Evolutionary conservation across 1,140 invertebrate species (phyloP).

Genomic region (Brachionus manjavacas): DNA sequence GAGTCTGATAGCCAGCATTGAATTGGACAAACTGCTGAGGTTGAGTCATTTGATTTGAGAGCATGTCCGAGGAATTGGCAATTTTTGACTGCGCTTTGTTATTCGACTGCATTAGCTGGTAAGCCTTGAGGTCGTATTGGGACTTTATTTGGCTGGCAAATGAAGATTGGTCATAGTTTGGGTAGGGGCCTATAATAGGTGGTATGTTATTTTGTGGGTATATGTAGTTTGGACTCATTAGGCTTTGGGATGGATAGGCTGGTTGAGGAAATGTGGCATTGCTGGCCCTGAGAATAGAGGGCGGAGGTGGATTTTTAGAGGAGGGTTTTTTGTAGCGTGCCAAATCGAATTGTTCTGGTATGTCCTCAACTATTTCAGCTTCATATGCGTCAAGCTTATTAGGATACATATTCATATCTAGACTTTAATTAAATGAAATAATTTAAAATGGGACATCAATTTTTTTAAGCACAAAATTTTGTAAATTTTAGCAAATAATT

Average conservation of each 20-base stretch:
- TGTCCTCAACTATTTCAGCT: constrained; percentile 29
- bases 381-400: constrained; percentile 29
- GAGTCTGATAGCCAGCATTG: neutral
- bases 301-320: neutral
- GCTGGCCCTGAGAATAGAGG: neutral
- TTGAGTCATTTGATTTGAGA: neutral
- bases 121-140: neutral
- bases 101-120: neutral
- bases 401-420: constrained; percentile 11
- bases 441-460: constrained; percentile 9
- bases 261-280: neutral
- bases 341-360: constrained; percentile 34
- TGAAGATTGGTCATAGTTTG: neutral
- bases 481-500: neutral
- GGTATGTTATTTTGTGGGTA: neutral
- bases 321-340: constrained; percentile 9
- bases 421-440: neutral
- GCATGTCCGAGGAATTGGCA: neutral
- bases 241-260: neutral
- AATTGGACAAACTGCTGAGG: neutral
- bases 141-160: neutral
- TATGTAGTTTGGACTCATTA: neutral
- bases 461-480: constrained; percentile 14
- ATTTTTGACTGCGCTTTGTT: neutral
- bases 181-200: neutral